Evolutionary conservation across 2,888 invertebrate genomes (phyloP), one percentile per base, ranked within the genome.

Genomic region (Encarsia formosa): DNA sequence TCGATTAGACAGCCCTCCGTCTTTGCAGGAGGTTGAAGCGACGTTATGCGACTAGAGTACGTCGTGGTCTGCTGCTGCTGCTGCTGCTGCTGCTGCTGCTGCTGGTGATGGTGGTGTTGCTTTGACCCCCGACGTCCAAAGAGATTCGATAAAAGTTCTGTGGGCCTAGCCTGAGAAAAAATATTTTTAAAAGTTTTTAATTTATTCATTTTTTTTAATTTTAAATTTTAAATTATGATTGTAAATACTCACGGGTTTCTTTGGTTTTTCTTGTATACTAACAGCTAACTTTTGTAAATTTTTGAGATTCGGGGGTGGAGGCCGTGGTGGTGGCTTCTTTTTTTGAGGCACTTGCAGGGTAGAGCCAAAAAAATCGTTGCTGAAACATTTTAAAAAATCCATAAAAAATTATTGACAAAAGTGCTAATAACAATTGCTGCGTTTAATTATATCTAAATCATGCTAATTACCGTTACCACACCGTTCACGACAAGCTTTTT

Each of bases 241-340:
- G n/a, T n/a, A 5, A 16, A 29, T 29, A 47, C 48, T 40, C 16
- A 49, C 48, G 13, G 49, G 46, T 13, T 45, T 73, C 54, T 66
- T 72, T 40, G 61, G 59, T 63, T 66, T 70, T 6, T 66, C 70
- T 46, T 67, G 70, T 29, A 60, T 63, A 42, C 60, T 63, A 24
- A 63, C 62, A 5, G 45, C 23, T 40, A 58, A 58, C 43, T 65
- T 65, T 16, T 60, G 60, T 45, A 59, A 63, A 53, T 80, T 70
- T 67, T 80, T 82, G n/a, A n/a, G n/a, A n/a, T n/a, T n/a, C 2
- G 86, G 86, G 56, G 86, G 86, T 49, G 87, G 86, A 4, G 86
- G 86, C 29, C 86, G 75, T 4, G 86, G 86, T 4, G 86, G 86
- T 26, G 86, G 85, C 67, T 83, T 84, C 65, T 84, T 86, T 69